phyloP scores from a whole-genome alignment of 2,888 invertebrate species.

The Anagyrus pseudococci region DNA sequence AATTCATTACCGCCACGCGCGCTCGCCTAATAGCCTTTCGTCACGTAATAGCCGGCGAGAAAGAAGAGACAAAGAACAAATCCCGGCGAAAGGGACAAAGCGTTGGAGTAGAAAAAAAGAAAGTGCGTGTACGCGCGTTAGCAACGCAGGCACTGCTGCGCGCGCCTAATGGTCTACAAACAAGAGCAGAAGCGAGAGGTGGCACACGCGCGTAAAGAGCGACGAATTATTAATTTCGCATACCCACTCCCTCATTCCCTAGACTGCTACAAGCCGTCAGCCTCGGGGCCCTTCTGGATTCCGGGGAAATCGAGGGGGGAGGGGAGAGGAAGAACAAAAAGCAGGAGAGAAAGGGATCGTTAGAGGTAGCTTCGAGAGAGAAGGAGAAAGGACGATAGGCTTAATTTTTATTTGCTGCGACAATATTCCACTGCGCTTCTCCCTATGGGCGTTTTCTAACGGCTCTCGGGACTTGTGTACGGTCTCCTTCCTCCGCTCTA shows the following conservation, averaged over 20 bases:
- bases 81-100: not conserved
- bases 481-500: not conserved
- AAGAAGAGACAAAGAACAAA: not conserved
- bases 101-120: not conserved
- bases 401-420: conserved; percentile 18
- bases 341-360: too few species aligned
- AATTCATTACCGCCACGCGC: too few species aligned
- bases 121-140: not conserved
- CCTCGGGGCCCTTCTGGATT: not conserved
- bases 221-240: conserved; percentile 27
- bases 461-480: not conserved
- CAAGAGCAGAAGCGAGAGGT: conserved; percentile 2
- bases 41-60: not conserved
- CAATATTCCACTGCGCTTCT: not conserved
- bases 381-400: not conserved
- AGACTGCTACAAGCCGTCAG: too few species aligned
- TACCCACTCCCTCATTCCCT: too few species aligned
- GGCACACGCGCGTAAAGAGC: conserved; percentile 1
- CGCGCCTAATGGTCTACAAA: conserved; percentile 33
- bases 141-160: not conserved
- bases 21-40: too few species aligned
- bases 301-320: not conserved
- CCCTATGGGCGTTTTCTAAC: too few species aligned
- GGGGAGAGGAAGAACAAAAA: not conserved
- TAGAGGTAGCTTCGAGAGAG: not conserved